Conservation (phyloP, 2,113 vertebrate species). For the Nesogale talazaci region DNA sequence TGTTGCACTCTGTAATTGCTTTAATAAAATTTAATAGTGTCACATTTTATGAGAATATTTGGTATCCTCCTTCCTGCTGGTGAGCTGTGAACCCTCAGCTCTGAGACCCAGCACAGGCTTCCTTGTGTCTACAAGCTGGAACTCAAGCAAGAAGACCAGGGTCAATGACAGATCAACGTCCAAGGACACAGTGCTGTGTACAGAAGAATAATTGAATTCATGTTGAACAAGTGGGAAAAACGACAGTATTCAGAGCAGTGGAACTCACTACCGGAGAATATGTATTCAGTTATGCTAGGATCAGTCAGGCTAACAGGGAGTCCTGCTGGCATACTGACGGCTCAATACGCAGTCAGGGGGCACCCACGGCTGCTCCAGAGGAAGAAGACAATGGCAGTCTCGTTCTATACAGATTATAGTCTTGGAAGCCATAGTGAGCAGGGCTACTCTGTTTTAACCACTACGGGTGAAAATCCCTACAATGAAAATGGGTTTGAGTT, state of each 20-base stretch:
- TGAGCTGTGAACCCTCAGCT: background rate
- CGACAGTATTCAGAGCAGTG: background rate
- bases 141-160: background rate
- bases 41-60: conserved; percentile 14
- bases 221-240: background rate
- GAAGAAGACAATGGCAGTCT: background rate
- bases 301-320: background rate
- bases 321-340: background rate
- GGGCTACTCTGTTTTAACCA: background rate
- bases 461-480: background rate
- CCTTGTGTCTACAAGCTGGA: background rate
- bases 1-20: background rate
- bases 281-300: background rate
- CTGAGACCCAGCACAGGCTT: background rate
- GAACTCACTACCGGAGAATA: background rate
- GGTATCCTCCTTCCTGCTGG: background rate
- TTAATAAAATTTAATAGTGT: conserved; percentile 6
- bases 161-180: background rate
- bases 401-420: background rate
- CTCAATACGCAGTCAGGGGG: background rate
- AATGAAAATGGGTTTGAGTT: background rate
- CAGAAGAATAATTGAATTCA: background rate
- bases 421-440: background rate
- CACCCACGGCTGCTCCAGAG: background rate
- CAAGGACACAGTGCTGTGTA: background rate